These are phyloP conservation scores for Stigmatopora nigra DNA, from an alignment of 2,113 vertebrate species.

Conservation along the genomic window DNA sequence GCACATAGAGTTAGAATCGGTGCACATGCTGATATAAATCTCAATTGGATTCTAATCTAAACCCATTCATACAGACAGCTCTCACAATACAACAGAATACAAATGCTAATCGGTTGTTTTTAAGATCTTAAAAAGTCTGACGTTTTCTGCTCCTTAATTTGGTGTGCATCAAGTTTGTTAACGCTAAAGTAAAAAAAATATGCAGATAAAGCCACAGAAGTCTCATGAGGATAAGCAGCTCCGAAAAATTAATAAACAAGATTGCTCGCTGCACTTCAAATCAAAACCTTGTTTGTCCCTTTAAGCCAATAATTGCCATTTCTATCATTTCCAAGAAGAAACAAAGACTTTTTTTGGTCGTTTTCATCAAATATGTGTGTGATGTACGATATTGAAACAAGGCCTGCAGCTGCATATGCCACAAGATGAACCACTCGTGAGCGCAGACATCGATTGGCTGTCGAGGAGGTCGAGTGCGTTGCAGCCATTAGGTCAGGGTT, in stretches of 20 bases:
- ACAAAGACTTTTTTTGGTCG: no score
- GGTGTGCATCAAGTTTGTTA: background rate
- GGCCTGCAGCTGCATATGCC: background rate
- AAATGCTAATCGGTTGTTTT: background rate
- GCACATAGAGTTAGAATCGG: background rate
- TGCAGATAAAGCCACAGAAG: no score
- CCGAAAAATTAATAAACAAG: no score
- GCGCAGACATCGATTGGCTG: slow-evolving; percentile 14
- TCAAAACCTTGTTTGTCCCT: no score
- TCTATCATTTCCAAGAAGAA: no score
- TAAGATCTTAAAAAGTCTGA: background rate
- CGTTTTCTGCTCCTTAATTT: background rate
- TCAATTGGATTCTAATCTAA: background rate
- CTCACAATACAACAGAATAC: background rate
- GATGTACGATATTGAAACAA: slow-evolving; percentile 6
- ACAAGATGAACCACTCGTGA: slow-evolving; percentile 11
- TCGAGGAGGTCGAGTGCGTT: slow-evolving; percentile 6
- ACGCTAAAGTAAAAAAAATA: background rate
- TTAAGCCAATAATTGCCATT: no score
- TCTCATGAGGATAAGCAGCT: no score
- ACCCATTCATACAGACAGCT: background rate
- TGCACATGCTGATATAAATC: background rate
- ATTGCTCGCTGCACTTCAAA: no score
- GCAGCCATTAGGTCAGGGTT: slow-evolving; percentile 10
- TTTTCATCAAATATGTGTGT: background rate